Base-by-base conservation (phyloP, 1,140 invertebrate species). In the Atta cephalotes region DNA sequence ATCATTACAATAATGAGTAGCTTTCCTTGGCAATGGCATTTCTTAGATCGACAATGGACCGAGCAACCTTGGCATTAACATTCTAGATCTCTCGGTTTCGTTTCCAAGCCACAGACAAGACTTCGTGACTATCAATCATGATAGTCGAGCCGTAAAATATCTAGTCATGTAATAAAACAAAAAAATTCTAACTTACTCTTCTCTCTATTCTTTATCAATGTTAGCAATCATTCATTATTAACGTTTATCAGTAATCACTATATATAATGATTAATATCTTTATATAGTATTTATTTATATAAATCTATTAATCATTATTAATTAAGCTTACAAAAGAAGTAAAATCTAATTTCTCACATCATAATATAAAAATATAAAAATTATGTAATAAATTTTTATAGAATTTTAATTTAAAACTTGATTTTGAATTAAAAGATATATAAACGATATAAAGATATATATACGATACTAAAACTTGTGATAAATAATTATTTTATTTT, bases 21-120 rank as follows among this genome's bases (percentile, higher is more conserved):
- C 53, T 62, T 87, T 66, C 88, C 87, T 90, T 90, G 88, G 58
- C 88, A 90, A 81, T 90, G 87, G 72, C 87, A 88, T 82, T 88
- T 86, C 87, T 86, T 87, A 63, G 56, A 89, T 88, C 49, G 70
- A 87, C 77, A 87, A 82, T 82, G 81, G 63, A 79, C 56, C 76
- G 68, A 76, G 28, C 25, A 86, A 14, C 88, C 86, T 89, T 86
- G 88, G 66, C 88, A 88, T 88, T 89, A 85, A 85, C 81, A 85
- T 88, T 89, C 45, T 60, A 88, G 60, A 79, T 86, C 49, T 77
- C 80, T 80, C 5, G 77, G 58, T 89, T 89, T 77, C 21, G 28
- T 84, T 70, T 78, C 31, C 70, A 49, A 70, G 53, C 49, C 21
- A 39, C 28, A 49, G 80, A 82, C 51, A 74, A 84, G 80, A 84